Percentiles rank a stretch among this genome's conserved stretches.
These are phyloP conservation scores for Telenomus remus DNA, from an alignment of 1,140 invertebrate genomes.

Conservation along the genomic window DNA sequence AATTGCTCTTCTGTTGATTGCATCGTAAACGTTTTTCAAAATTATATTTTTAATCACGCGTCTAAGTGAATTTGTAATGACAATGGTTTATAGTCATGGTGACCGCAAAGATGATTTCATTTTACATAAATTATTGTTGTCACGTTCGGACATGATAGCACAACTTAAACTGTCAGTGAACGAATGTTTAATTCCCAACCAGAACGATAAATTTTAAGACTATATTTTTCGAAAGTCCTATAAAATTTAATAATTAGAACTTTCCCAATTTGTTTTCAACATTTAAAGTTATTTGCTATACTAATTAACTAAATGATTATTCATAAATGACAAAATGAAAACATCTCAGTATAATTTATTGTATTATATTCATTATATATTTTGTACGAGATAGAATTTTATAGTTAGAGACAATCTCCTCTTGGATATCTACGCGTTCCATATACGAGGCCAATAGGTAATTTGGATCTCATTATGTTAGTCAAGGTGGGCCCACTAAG, in stretches of 20 bases:
- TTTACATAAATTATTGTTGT: constrained; percentile 38
- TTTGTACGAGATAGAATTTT: not conserved
- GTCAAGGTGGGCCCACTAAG: constrained; percentile 70
- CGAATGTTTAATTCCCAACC: not conserved
- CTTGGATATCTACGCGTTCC: constrained; percentile 27
- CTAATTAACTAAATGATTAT: too few species aligned
- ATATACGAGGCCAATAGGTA: constrained; percentile 45
- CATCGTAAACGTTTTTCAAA: constrained; percentile 36
- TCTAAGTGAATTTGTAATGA: constrained; percentile 48
- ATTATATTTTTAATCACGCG: constrained; percentile 37
- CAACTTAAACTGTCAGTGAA: constrained; percentile 29
- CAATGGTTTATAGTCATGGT: constrained; percentile 52
- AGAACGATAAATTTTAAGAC: too few species aligned
- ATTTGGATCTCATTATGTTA: constrained; percentile 59
- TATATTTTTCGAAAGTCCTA: too few species aligned
- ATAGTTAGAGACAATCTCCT: constrained; percentile 27
- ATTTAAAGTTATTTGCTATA: too few species aligned
- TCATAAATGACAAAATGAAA: too few species aligned
- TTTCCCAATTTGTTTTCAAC: too few species aligned
- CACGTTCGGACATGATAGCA: constrained; percentile 19
- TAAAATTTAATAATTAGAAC: too few species aligned
- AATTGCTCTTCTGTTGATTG: constrained; percentile 37
- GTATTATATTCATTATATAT: not conserved
- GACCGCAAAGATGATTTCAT: constrained; percentile 36
- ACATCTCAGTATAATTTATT: not conserved